A percentile compares a stretch with the other conserved stretches of the same genome.
Evolutionary conservation across 2,113 vertebrate species (phyloP).

Genomic region (human): GRCh38 chr5:35270001-35270500

Average conservation of each 20-base stretch:
- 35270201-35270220: not conserved
- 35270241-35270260: not conserved
- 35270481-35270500: not conserved
- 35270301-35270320: not conserved
- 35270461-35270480: not conserved
- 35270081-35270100: not conserved
- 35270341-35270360: not conserved
- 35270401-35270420: not conserved
- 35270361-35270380: not conserved
- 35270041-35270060: not conserved
- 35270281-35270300: not conserved
- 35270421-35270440: not conserved
- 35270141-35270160: not conserved
- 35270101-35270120: not conserved
- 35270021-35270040: not conserved
- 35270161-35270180: not conserved
- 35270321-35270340: not conserved
- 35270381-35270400: not conserved
- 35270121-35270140: not conserved
- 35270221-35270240: not conserved
- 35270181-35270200: fast-evolving
- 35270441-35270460: not conserved
- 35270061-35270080: not conserved
- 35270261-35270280: not conserved
- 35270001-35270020: not conserved